Base-by-base conservation (phyloP, 2,797 vertebrate genomes). In the Octomys mimax region DNA sequence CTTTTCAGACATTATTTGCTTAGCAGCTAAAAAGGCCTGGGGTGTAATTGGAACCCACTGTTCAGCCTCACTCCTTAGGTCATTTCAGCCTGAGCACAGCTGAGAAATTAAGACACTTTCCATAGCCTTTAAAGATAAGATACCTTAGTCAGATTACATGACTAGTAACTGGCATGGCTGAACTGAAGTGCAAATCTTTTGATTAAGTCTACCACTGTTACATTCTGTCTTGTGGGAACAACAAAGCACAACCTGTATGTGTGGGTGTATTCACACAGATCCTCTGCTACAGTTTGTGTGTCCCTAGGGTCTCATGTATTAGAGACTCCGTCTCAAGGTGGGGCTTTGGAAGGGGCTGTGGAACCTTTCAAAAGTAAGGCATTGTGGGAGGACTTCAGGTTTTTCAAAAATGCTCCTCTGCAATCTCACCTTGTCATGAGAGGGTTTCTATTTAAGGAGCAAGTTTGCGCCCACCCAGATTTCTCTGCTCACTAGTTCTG, bases 121-220 rank as follows among this genome's bases (percentile, higher is more conserved):
- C 46, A 28, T 54, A 93, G 59, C 2, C n/a, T 89, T 84, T 73
- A 91, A 36, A 92, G 7, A 36, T 70, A 91, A 97, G 79, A 33
- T 70, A 80, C 95, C 13, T 80, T 62, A 90, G 12, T 28, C 18
- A 54, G 42, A 13, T 94, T 87, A 90, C 42, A 6, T 49, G 36
- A 10, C 52, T 73, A 70, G 62, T 46, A 75, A 54, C 46, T 77
- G 70, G 28, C 61, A 85, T 52, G 94, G 33, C 11, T 66, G 16
- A 92, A 82, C 16, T 68, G 61, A 91, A 70, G 49, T 21, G 64
- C 61, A 82, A 16, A 33, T 70, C 77, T 92, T 96, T 87, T 52
- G 26, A 62, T 90, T 62, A 96, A 89, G n/a, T 59, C 79, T 85
- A 64, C 1, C 46, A 33, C 36, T 68, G 54, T n/a, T 59, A 86